Percentiles rank a stretch among this genome's conserved stretches.
These are phyloP conservation scores for Hyperoplus lanceolatus DNA, from an alignment of 2,797 vertebrate species.

Conservation along the genomic window DNA sequence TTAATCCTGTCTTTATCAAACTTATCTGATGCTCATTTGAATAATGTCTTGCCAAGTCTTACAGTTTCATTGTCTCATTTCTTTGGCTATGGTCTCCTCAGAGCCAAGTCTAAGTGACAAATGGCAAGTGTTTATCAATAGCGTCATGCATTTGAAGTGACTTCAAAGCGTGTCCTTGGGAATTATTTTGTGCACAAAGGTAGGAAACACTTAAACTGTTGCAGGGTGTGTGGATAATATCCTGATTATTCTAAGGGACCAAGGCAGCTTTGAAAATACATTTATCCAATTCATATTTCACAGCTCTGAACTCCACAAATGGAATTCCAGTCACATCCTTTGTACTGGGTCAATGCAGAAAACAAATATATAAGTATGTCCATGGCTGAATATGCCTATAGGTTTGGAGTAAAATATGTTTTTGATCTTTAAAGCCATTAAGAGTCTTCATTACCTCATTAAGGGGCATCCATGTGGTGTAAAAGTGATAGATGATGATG, in stretches of 20 bases:
- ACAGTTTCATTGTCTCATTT: constrained; percentile 8
- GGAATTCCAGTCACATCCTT: neutral
- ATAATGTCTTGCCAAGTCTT: neutral
- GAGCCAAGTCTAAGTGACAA: constrained; percentile 1
- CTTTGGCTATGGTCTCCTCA: neutral
- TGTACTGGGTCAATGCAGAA: neutral
- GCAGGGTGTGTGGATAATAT: constrained; percentile 28
- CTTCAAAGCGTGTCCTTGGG: constrained; percentile 4
- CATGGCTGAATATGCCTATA: neutral
- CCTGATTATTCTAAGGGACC: constrained; percentile 13
- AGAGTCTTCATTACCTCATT: neutral
- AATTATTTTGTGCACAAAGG: neutral
- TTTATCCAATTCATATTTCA: constrained; percentile 10
- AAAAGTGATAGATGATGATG: constrained; percentile 4
- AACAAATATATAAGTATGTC: neutral
- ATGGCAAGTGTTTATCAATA: constrained; percentile 27
- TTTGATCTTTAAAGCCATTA: constrained; percentile 1
- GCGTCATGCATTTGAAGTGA: neutral
- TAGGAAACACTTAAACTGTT: constrained; percentile 6
- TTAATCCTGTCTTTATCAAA: constrained; percentile 8
- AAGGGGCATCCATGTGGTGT: neutral
- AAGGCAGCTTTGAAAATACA: neutral
- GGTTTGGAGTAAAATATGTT: neutral
- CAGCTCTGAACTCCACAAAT: constrained; percentile 22
- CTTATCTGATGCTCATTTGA: neutral